Conservation (phyloP, 2,113 vertebrate genomes). For the Cricetomys ansorgei region DNA sequence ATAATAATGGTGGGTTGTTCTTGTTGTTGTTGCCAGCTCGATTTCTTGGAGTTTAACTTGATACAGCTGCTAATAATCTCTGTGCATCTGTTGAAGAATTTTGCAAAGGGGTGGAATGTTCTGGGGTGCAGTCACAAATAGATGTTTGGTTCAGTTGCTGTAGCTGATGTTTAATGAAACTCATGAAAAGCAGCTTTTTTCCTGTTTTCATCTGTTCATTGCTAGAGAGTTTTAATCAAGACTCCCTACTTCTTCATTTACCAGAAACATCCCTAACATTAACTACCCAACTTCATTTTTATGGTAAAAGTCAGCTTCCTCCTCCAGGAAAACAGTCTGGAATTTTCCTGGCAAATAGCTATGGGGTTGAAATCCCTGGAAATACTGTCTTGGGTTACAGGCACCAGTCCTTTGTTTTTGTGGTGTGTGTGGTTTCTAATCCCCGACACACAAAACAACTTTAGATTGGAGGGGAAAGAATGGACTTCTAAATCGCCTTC, state of each 20-base stretch:
- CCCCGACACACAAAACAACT: slow-evolving; percentile 72
- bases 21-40: not conserved
- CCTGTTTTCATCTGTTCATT: not conserved
- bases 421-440: slow-evolving; percentile 65
- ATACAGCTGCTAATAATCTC: not conserved
- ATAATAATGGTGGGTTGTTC: not conserved
- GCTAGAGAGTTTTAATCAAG: slow-evolving; percentile 50
- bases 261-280: slow-evolving; percentile 22
- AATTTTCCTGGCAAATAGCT: slow-evolving; percentile 53
- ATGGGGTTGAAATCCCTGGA: slow-evolving; percentile 54
- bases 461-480: slow-evolving; percentile 67
- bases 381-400: slow-evolving; percentile 37
- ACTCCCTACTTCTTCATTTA: slow-evolving; percentile 14
- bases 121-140: not conserved
- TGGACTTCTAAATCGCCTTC: slow-evolving; percentile 68
- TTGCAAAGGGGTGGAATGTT: slow-evolving; percentile 17
- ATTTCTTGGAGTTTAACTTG: slow-evolving; percentile 36
- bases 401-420: slow-evolving; percentile 65
- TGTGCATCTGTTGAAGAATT: not conserved
- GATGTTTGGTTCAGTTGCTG: not conserved
- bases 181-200: slow-evolving; percentile 19
- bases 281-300: slow-evolving; percentile 33
- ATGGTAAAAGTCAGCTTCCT: slow-evolving; percentile 40
- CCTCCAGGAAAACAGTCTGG: slow-evolving; percentile 29
- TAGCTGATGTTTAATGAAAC: slow-evolving; percentile 17